Base-by-base conservation (phyloP, 2,113 vertebrate genomes). In the Lepus americanus region DNA sequence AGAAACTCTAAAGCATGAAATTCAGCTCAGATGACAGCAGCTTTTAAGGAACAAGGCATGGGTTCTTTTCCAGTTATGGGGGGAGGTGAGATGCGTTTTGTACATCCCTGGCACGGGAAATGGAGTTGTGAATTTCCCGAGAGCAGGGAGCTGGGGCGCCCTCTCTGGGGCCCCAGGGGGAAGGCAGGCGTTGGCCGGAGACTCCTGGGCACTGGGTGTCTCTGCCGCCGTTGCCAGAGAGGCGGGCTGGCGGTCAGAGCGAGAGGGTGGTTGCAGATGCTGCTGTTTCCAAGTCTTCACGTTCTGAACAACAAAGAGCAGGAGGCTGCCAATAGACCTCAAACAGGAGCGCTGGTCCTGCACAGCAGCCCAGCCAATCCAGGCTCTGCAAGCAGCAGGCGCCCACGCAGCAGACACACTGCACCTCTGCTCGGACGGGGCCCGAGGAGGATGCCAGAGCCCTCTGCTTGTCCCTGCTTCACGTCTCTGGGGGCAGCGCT, bases 231-330 rank as follows among this genome's bases (percentile, higher is more conserved):
- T 44, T 44, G 44, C 44, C 6, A 7, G 6, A 44, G 44, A 44
- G 44, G 44, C 44, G 44, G 98, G 98, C 97, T 97, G 97, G 97
- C 92, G 87, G 96, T 97, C 97, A 96, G 97, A 98, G 97, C 97
- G 97, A 98, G 92, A 98, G 97, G 96, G 95, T 97, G 90, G 97
- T 92, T 97, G 97, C 97, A 98, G 98, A 98, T 97, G 98, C 98
- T 97, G 98, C 97, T 98, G 94, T 98, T 98, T 98, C 97, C 98
- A 97, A 97, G 90, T 96, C 97, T 96, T 95, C 97, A 82, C 96
- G 96, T 97, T 97, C 97, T 66, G 97, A 96, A 97, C 98, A 98
- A 98, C 98, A 98, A 98, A 98, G 98, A 98, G 97, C 97, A 95
- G 94, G 92, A 97, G 95, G 96, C 97, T 98, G 98, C 98, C 98